Evolutionary conservation across 2,888 invertebrate genomes (phyloP), one percentile per base, ranked within the genome.

Genomic region (Entomobrya multifasciata): DNA sequence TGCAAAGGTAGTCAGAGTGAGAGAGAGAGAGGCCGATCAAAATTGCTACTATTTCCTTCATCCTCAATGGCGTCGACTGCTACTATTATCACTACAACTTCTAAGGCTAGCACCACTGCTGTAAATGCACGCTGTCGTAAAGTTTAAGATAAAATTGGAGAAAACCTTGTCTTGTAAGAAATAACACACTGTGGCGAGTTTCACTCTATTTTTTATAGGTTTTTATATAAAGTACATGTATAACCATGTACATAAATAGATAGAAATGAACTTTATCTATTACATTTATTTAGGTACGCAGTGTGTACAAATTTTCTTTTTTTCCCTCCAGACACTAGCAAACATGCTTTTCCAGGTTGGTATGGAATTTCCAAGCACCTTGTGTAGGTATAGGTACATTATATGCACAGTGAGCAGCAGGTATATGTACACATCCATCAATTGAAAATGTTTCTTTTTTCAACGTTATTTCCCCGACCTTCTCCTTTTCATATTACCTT

Each of bases 401-500:
- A 30, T 36, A 8, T 36, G 36, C 36, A 36, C 5, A 4, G 8
- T 4, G 36, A 36, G 36, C 36, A 36, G 36, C 5, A 36, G 10
- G 15, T 10, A 22, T 57, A 44, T 76, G 30, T 41, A 62, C 70
- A 52, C 65, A 82, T 82, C 82, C 82, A 82, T 86, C 87, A 87
- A 74, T 77, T 82, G 72, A 87, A 36, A 87, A 72, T 82, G 82
- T 62, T 82, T 72, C 57, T 60, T 78, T 74, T 62, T 62, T 44
- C 41, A 44, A 4, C 74, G 41, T 41, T 55, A 55, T 55, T 74
- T 81, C 36, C 36, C 8, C 57, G 36, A 72, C 78, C 17, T 74
- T 77, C 41, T 81, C 60, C 65, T 81, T 77, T 86, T 87, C 77
- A 82, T 82, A 82, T 82, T 86, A 55, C n/a, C n/a, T n/a, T n/a